phyloP scores from a whole-genome alignment of 2,113 vertebrate genomes.

The human (Homo sapiens) region DNA sequence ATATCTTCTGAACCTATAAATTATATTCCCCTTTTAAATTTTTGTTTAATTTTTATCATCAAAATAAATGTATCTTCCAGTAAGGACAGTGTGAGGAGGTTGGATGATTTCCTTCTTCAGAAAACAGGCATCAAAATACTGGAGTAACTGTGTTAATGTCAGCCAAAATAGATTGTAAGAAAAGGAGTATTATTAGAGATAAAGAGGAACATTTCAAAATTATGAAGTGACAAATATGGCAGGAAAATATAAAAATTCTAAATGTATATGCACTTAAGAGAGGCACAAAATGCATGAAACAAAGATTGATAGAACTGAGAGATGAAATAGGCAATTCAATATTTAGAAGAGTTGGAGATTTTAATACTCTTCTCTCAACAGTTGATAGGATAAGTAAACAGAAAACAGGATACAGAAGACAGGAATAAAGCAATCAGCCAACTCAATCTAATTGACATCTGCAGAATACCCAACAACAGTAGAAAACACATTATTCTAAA shows the following conservation, averaged over 20 bases:
- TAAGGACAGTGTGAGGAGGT: background rate
- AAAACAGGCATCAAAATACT: background rate
- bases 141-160: background rate
- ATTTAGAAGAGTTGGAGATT: background rate
- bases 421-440: background rate
- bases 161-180: background rate
- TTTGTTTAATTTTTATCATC: slow-evolving; percentile 11
- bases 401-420: background rate
- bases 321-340: background rate
- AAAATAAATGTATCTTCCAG: background rate
- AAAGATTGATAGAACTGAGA: background rate
- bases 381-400: background rate
- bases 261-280: background rate
- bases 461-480: background rate
- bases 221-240: background rate
- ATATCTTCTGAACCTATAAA: background rate
- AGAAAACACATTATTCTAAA: background rate
- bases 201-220: background rate
- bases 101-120: background rate
- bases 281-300: background rate
- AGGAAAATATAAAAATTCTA: background rate
- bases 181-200: background rate
- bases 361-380: background rate
- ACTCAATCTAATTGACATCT: background rate
- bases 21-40: background rate